phyloP scores from a whole-genome alignment of 2,113 vertebrate genomes.

The Neotoma lepida region DNA sequence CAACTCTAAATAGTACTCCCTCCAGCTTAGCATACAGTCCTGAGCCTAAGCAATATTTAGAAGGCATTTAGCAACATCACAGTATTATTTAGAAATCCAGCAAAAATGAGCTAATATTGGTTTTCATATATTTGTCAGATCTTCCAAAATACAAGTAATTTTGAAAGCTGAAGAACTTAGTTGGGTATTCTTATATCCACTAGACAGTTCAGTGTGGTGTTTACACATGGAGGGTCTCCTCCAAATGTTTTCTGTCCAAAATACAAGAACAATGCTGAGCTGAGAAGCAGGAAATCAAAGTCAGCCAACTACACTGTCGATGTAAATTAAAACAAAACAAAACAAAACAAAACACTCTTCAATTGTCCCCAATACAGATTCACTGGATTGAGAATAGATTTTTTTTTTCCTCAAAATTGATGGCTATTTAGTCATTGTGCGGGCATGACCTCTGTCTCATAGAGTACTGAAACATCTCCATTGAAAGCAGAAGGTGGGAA shows the following conservation, averaged over 20 bases:
- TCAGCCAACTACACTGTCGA: background rate
- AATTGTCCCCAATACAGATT: background rate
- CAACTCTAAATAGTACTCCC: background rate
- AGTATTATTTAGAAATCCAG: background rate
- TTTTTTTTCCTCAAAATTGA: background rate
- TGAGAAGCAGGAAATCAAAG: slow-evolving; percentile 47
- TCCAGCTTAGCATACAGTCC: background rate
- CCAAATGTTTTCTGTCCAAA: background rate
- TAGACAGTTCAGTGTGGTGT: background rate
- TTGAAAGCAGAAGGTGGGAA: slow-evolving; percentile 6
- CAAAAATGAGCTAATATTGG: background rate
- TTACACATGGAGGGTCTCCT: background rate
- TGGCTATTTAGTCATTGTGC: background rate
- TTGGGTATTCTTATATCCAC: background rate
- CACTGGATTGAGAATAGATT: slow-evolving; percentile 6
- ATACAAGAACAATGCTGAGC: background rate
- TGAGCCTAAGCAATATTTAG: background rate
- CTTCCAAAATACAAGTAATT: slow-evolving; percentile 19
- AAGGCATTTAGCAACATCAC: background rate
- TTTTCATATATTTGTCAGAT: background rate
- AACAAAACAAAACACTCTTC: background rate
- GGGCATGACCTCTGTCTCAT: background rate
- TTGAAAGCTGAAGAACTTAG: slow-evolving; percentile 8
- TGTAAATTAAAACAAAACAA: background rate
- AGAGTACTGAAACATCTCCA: background rate